Evolutionary conservation across 2,888 invertebrate species (phyloP).

Genomic region (Yponomeuta malinellus): DNA sequence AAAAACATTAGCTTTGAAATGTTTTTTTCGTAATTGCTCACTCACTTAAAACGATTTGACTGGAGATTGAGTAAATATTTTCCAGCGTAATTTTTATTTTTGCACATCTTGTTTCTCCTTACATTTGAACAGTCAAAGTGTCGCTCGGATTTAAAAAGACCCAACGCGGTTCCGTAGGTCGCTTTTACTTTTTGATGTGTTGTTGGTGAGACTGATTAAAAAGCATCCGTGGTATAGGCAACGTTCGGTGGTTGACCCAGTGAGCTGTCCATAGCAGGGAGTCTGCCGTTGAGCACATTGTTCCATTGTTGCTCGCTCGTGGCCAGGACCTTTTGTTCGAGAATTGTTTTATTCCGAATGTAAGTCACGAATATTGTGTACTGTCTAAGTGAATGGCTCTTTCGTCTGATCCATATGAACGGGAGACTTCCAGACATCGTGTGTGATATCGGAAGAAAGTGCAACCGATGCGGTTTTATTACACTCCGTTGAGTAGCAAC

Average conservation of each 20-base stretch:
- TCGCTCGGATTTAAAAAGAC: background rate
- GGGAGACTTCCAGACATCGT: constrained; percentile 32
- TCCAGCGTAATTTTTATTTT: background rate
- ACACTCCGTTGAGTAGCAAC: constrained; percentile 40
- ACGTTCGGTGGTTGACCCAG: constrained; percentile 28
- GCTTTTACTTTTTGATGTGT: too few relatives aligned
- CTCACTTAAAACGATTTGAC: background rate
- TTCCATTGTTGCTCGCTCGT: constrained; percentile 66
- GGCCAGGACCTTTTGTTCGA: constrained; percentile 69
- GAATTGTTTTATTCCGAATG: constrained; percentile 73
- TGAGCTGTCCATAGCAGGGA: constrained; percentile 62
- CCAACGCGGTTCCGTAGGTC: too few relatives aligned
- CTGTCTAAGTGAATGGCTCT: constrained; percentile 55
- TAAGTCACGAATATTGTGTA: constrained; percentile 74
- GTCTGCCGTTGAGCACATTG: constrained; percentile 58
- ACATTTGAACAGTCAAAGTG: background rate
- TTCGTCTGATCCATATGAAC: constrained; percentile 32
- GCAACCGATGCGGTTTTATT: constrained; percentile 49
- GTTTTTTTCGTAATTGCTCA: background rate
- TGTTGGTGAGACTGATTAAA: too few relatives aligned
- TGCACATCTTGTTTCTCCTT: background rate
- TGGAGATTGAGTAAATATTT: background rate
- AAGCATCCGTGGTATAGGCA: background rate
- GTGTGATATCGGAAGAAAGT: constrained; percentile 42
- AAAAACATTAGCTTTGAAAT: background rate